Base-by-base conservation (phyloP, 2,888 invertebrate species). In the Epinotia bilunana region DNA sequence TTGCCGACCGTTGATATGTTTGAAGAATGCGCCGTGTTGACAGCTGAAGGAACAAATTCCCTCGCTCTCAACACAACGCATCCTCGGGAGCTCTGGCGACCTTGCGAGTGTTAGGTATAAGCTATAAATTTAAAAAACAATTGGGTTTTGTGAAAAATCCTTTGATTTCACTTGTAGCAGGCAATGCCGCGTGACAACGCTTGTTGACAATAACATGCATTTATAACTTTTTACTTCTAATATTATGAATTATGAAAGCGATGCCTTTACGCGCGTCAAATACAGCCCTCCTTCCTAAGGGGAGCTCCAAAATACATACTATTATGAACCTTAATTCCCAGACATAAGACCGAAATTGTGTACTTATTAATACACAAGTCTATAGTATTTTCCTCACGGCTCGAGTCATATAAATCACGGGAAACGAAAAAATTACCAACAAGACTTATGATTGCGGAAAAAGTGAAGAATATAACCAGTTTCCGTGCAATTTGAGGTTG, bases 371-470 rank as follows among this genome's bases (percentile, higher is more conserved):
- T 53, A n/a, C 5, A 53, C 6, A n/a, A 1, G 16, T 7, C 23
- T 23, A 13, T 67, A 2, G 67, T 67, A 67, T 20, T 39, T 55
- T 18, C 67, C 67, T 67, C 67, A 67, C 55, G 67, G 2, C 33
- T 55, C 12, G 33, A 57, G 33, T 18, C 12, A 57, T 57, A 67
- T 57, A 67, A 67, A 67, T 67, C 55, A 57, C 1, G 20, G 16
- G 33, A n/a, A 49, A 46, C 63, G 63, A 55, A 55, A 67, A 57
- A 67, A 67, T 55, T 55, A 55, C 65, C 53, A 33, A 39, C 55
- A 55, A 57, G 67, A 67, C 55, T 55, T 57, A 57, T 67, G 67
- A 57, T 57, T 67, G 55, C 55, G 67, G 53, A 33, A 65, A 65
- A 65, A 65, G 11, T 64, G 65, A 55, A 33, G 55, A 28, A 65